A percentile compares a stretch with the other conserved stretches of the same genome.
phyloP scores from a whole-genome alignment of 2,888 invertebrate species.

The Harpagoxenus sublaevis region DNA sequence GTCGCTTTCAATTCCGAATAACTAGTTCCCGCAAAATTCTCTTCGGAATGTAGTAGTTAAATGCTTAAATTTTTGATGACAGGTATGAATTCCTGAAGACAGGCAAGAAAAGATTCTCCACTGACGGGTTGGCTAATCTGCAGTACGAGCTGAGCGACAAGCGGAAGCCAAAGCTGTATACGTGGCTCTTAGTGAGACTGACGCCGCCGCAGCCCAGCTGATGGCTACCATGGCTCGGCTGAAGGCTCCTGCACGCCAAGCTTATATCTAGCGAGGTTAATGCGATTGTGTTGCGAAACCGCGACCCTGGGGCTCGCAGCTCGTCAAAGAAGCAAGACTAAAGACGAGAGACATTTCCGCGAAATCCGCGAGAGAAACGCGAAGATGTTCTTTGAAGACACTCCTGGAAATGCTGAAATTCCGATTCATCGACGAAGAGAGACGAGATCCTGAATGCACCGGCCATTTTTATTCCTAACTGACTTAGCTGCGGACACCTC shows the following conservation, averaged over 20 bases:
- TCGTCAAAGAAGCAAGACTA: constrained; percentile 26
- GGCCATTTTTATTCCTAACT: constrained; percentile 34
- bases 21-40: background rate
- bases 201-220: constrained; percentile 90
- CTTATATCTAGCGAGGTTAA: constrained; percentile 10
- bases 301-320: background rate
- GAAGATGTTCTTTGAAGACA: constrained; percentile 10
- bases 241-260: constrained; percentile 60
- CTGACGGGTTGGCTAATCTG: constrained; percentile 95
- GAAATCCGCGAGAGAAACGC: background rate
- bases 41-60: background rate
- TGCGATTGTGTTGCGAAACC: constrained; percentile 24
- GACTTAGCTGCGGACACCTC: background rate
- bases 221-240: constrained; percentile 87
- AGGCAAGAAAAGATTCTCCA: constrained; percentile 93
- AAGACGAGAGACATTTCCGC: background rate
- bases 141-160: constrained; percentile 92
- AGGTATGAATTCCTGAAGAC: constrained; percentile 95
- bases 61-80: background rate
- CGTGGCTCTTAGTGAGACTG: constrained; percentile 93
- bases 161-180: constrained; percentile 92
- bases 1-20: background rate
- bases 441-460: constrained; percentile 28
- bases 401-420: background rate
- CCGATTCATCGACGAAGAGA: constrained; percentile 17